phyloP scores from a whole-genome alignment of 35 echinoderm and acorn worm genomes.

The Heliocidaris erythrogramma region DNA sequence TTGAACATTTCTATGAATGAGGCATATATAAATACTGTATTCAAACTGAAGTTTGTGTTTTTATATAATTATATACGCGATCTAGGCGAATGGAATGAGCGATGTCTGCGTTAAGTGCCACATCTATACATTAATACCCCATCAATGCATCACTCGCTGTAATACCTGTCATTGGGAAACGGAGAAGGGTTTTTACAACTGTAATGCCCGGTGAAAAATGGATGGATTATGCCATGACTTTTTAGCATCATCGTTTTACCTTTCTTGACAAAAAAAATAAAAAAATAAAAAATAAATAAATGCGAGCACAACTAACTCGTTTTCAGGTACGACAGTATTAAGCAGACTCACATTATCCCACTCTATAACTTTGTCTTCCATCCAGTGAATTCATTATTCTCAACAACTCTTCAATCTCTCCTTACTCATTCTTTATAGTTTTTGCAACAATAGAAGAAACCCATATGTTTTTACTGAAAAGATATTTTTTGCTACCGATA shows the following conservation, averaged over 20 bases:
- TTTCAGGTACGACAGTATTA: too few species aligned
- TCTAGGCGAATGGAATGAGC: not conserved
- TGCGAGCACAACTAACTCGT: too few species aligned
- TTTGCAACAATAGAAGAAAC: too few species aligned
- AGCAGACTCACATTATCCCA: too few species aligned
- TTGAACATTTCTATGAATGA: too few species aligned
- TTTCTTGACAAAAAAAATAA: not conserved
- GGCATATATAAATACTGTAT: not conserved
- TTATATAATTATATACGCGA: not conserved
- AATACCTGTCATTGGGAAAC: not conserved
- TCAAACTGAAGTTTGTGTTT: not conserved
- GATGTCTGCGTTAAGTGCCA: not conserved
- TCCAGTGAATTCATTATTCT: too few species aligned
- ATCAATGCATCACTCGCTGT: not conserved
- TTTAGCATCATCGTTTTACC: not conserved
- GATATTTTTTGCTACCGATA: too few species aligned
- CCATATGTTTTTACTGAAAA: too few species aligned
- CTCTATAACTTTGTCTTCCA: too few species aligned
- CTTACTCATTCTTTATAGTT: too few species aligned
- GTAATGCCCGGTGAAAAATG: not conserved
- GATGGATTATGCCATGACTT: not conserved
- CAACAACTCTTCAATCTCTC: too few species aligned
- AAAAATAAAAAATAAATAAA: not conserved
- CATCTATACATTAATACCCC: not conserved
- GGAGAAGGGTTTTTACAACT: not conserved